Evolutionary conservation across 2,888 invertebrate genomes (phyloP), one percentile per base, ranked within the genome.

Genomic region (Hypena proboscidalis): DNA sequence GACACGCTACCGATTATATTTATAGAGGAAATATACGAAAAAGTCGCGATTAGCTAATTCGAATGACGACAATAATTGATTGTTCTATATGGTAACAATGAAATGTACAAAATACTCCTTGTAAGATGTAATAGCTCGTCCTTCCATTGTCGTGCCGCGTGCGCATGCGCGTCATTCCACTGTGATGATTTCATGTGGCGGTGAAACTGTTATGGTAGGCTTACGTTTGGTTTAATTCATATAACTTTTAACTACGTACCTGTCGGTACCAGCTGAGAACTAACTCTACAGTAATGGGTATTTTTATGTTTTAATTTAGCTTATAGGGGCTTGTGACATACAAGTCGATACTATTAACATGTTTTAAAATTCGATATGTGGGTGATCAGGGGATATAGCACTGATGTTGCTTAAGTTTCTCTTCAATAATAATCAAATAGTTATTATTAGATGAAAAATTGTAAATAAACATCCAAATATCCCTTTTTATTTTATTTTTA

Each of bases 391-490:
- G 88, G 83, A 77, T 78, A 70, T 73, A 78, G 82, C 80, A 80
- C 75, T 75, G 79, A 80, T 77, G 85, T 85, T 80, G 85, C 83
- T 80, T 80, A 74, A 80, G 77, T 78, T 84, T 85, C 81, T 80
- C 82, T 86, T 83, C 76, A 74, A 82, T 86, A 82, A 86, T 90
- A 87, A 86, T 87, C 84, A 67, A 68, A 77, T 85, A 81, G 80
- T 86, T 87, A 86, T 87, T 87, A 87, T 87, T 88, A 83, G 78
- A 82, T 79, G 83, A 79, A 80, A 73, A 85, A 83, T 79, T 90
- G 90, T 90, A 90, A 90, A 90, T 90, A 90, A 90, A 90, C 88
- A 89, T 88, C 87, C 86, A 81, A 81, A 81, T 86, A 85, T 85
- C 88, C 90, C 87, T 86, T 87, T 77, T 90, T 83, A 83, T 87